Evolutionary conservation across 2,113 vertebrate species (phyloP).

Genomic region (Campylorhamphus procurvoides): DNA sequence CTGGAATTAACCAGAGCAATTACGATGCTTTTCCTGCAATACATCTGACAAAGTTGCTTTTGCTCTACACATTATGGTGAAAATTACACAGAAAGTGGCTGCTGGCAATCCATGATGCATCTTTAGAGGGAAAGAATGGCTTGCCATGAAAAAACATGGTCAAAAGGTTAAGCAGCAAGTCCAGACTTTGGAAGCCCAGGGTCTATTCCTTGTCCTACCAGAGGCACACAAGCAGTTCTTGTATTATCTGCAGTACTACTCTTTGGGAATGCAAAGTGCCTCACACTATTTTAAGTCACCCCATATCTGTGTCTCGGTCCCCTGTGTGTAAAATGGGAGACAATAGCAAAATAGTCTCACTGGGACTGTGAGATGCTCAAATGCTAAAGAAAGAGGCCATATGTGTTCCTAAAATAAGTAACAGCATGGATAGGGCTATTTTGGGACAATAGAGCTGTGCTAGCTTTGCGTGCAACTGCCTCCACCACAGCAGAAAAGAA

Average conservation of each 20-base stretch:
- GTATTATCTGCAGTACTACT: not conserved
- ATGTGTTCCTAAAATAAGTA: constrained; percentile 62
- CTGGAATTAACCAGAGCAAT: not conserved
- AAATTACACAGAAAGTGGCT: not conserved
- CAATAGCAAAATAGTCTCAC: constrained; percentile 48
- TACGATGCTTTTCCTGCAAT: not conserved
- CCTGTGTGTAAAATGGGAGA: constrained; percentile 13
- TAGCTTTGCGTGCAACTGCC: constrained; percentile 24
- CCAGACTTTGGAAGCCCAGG: not conserved
- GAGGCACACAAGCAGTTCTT: accelerated
- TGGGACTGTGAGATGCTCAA: constrained; percentile 26
- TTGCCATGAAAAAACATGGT: not conserved
- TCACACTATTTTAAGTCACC: not conserved
- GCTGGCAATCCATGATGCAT: not conserved
- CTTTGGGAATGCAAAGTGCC: not conserved
- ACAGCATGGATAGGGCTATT: constrained; percentile 42
- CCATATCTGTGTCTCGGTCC: not conserved
- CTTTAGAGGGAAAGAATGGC: not conserved
- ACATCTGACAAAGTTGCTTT: not conserved
- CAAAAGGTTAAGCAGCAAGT: not conserved
- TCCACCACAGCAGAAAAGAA: not conserved
- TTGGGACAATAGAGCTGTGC: constrained; percentile 26
- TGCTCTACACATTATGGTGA: not conserved
- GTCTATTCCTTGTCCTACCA: not conserved
- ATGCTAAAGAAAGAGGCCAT: constrained; percentile 55